Evolutionary conservation across 2,888 invertebrate genomes (phyloP), one percentile per base, ranked within the genome.

Genomic region (Polymixis flavicincta): DNA sequence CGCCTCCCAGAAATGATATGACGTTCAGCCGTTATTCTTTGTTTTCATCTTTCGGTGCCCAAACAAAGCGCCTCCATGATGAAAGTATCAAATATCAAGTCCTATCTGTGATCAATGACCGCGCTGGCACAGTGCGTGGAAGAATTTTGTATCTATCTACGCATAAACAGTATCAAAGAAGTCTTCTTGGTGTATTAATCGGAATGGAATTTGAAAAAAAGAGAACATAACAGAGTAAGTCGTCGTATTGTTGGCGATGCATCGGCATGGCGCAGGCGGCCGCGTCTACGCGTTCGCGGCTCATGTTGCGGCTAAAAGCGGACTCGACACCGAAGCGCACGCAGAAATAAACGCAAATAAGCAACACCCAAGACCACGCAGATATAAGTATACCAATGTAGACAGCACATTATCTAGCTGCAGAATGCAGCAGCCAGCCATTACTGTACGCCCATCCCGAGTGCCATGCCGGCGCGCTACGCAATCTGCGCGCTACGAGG

Each of bases 231-330:
- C 71, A 82, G 73, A 84, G 78, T 74, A 74, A 85, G 85, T 80
- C 84, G 87, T 89, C 89, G 89, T 92, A 92, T 93, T 92, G 92
- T 92, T 93, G 91, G 93, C 91, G 90, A 89, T 93, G 93, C 93
- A 94, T 89, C 91, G 89, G 78, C 90, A 90, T 83, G 87, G 82
- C 84, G 85, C 90, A 82, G 87, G 85, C 85, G 84, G 84, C 84
- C 84, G 78, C 84, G 80, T 82, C 75, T 83, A 89, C 89, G 85
- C 88, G 90, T 86, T 84, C 88, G 86, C 91, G 90, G 91, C 95
- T 95, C 95, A 93, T 93, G 93, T 95, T 95, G 94, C 95, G 89
- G 91, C 95, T 96, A 96, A 94, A 95, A 92, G 92, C 90, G 93
- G 94, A 93, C 91, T 87, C 91, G 89, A 88, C 91, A 91, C 87